Evolutionary conservation across 2,888 invertebrate species (phyloP), one percentile per base, ranked within the genome.

Genomic region (Synanthedon formicaeformis): DNA sequence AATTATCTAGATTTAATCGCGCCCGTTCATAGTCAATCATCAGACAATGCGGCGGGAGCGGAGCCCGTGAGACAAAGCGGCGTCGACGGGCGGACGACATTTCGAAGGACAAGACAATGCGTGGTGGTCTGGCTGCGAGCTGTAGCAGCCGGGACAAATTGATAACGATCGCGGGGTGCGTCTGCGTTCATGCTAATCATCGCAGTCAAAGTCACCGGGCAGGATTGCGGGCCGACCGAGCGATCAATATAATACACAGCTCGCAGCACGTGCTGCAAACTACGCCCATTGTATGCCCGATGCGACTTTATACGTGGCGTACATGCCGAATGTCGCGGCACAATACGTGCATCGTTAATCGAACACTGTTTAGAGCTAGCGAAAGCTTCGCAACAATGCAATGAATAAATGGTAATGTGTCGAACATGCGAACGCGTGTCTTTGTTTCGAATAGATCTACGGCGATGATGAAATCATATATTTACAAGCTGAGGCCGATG

Each of bases 311-410:
- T 58, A 83, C 82, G 81, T 73, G 79, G 67, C 72, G 74, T 75
- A 78, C 83, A 86, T 85, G 80, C 75, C 75, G 79, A 86, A 74
- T 69, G 70, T 69, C 69, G 75, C 77, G 60, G 73, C 76, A 83
- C 84, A 84, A 84, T 82, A 73, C 78, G 61, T 68, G 79, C 78
- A 78, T 81, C 75, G 75, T 73, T 81, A 81, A 81, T 81, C 78
- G 69, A 61, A 61, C 58, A 68, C 72, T 78, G 73, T 77, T 71
- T 75, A 78, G 75, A 70, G 72, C 69, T 69, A 72, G 68, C 66
- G 74, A 79, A 80, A 78, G 75, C 79, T 70, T 68, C 57, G 63
- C 69, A 69, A 67, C 67, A 65, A 66, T 67, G 70, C 65, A 71
- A 76, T 74, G 34, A 75, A 76, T 70, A 75, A 71, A 74, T 72